phyloP scores from a whole-genome alignment of 2,888 invertebrate species.

The Lepetodrilus schrolli region DNA sequence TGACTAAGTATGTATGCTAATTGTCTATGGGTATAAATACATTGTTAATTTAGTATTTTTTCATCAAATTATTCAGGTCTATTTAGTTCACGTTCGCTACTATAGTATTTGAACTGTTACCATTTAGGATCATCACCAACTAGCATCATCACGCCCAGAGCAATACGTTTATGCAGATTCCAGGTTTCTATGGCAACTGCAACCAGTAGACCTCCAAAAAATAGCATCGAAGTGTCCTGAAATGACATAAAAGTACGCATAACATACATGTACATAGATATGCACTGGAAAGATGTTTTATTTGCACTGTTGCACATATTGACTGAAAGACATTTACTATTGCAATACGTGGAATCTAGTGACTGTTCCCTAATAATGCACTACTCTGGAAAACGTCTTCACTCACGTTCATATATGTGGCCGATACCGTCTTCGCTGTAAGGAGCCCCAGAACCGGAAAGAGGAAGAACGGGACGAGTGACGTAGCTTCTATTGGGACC shows the following conservation, averaged over 20 bases:
- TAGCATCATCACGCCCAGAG: constrained; percentile 85
- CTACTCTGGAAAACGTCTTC: too few species aligned
- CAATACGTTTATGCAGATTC: constrained; percentile 89
- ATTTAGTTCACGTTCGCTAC: too few species aligned
- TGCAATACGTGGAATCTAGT: too few species aligned
- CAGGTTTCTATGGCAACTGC: constrained; percentile 92
- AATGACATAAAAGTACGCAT: neutral
- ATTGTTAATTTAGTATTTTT: too few species aligned
- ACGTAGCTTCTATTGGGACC: neutral
- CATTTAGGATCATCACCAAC: constrained; percentile 69
- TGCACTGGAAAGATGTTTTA: neutral
- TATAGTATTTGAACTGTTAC: too few species aligned
- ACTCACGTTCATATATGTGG: neutral
- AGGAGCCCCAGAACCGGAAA: neutral
- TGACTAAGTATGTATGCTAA: too few species aligned
- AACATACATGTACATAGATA: neutral
- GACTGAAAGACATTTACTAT: neutral
- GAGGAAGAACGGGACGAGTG: constrained; percentile 12
- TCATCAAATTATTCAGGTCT: too few species aligned
- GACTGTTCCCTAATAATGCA: too few species aligned
- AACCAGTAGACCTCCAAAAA: constrained; percentile 87
- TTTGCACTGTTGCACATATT: neutral
- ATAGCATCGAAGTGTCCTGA: constrained; percentile 71
- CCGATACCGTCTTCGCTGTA: neutral
- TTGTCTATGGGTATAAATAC: too few species aligned